Base-by-base conservation (phyloP, 2,888 invertebrate genomes). In the Taphrorychus bicolor region DNA sequence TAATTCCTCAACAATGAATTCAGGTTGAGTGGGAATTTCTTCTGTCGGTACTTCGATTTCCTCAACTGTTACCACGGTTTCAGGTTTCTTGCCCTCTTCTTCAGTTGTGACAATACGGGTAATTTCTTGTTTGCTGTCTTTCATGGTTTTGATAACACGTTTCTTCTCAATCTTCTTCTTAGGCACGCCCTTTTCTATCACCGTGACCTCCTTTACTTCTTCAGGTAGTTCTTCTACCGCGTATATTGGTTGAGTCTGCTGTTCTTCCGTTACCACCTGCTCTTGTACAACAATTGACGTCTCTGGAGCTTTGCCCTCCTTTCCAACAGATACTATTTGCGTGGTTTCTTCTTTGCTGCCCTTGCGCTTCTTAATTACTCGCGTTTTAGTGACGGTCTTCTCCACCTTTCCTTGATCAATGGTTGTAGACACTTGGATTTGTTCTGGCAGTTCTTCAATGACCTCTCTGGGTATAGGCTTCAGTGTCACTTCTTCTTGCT, bases 61-160 rank as follows among this genome's bases (percentile, higher is more conserved):
- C 61, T 75, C 72, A 49, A 75, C 73, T 16, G 48, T 51, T 16
- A 82, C 77, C 59, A 76, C 74, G 73, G 42, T 59, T 41, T 66
- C 42, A 7, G 66, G 62, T 52, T 60, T 18, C 18, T 58, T 51
- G n/a, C 56, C 65, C 48, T 68, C 67, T 14, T 54, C 22, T 73
- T 84, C 82, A 51, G 80, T 76, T 0, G 78, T 81, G 17, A 78
- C 75, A 75, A 84, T 83, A 82, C 85, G 79, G 51, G 81, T 79
- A 0, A 77, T 72, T 74, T 80, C 75, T 64, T 76, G 73, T 74
- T 73, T 68, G 56, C 73, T 32, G 7, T 45, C 67, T 56, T 67
- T 71, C n/a, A 42, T 71, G 73, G 74, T 73, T 60, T 74, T 72
- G 51, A 76, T 70, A 22, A 61, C 53, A 3, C 65, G 58, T 45